phyloP scores from a whole-genome alignment of 2,797 vertebrate genomes.

The Melanotaenia trifasciata region DNA sequence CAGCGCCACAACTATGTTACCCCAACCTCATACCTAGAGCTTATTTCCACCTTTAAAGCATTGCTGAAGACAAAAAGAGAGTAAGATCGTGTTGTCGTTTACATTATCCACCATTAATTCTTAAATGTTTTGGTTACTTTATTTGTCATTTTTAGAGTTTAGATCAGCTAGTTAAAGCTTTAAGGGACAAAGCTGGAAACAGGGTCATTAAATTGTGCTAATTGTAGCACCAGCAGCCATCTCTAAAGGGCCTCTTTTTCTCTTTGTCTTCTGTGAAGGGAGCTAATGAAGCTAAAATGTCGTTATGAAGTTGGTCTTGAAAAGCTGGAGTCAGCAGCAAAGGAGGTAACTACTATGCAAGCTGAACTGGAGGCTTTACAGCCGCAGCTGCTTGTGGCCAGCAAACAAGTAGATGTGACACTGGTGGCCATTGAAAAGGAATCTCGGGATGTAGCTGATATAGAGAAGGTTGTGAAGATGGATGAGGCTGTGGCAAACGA shows the following conservation, averaged over 20 bases:
- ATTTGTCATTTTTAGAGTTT: background rate
- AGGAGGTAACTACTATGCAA: slow-evolving; percentile 91
- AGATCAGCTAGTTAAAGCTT: background rate
- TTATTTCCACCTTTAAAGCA: slow-evolving; percentile 92
- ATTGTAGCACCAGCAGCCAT: background rate
- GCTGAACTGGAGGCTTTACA: slow-evolving; percentile 89
- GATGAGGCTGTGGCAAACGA: slow-evolving; percentile 89
- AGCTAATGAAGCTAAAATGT: slow-evolving; percentile 89
- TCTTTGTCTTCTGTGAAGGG: slow-evolving; percentile 69
- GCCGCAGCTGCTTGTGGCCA: slow-evolving; percentile 88
- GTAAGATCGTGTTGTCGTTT: slow-evolving; percentile 75
- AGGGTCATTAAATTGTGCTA: background rate
- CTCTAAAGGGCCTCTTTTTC: background rate
- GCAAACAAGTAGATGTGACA: slow-evolving; percentile 90
- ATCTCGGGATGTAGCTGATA: slow-evolving; percentile 90
- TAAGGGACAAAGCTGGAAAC: background rate
- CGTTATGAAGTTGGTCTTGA: slow-evolving; percentile 91
- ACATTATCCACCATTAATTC: background rate
- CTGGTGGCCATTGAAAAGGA: slow-evolving; percentile 89
- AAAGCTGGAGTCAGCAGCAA: slow-evolving; percentile 88
- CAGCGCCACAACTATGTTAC: slow-evolving; percentile 93
- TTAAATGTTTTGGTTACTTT: slow-evolving; percentile 13
- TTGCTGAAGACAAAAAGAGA: slow-evolving; percentile 87
- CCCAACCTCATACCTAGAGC: slow-evolving; percentile 92
- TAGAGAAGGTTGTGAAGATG: slow-evolving; percentile 88